Percentiles rank a stretch among this genome's conserved stretches.
Evolutionary conservation across 2,113 vertebrate species (phyloP).

Genomic region (Coptodon bakossiorum): DNA sequence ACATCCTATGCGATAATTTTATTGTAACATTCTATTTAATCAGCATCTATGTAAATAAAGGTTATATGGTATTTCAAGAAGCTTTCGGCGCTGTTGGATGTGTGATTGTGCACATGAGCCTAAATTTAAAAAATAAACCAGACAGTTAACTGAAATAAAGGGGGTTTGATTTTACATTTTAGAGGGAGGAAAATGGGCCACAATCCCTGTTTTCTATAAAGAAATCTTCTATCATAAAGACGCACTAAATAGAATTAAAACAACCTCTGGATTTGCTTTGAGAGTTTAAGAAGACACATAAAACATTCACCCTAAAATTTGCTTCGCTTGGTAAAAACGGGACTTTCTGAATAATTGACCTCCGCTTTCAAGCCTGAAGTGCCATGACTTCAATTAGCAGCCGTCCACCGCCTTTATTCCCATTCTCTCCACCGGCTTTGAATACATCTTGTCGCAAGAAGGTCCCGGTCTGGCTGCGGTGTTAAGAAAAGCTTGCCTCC

Average conservation of each 20-base stretch:
- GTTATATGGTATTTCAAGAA: slow-evolving; percentile 74
- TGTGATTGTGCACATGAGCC: neutral
- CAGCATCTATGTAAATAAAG: slow-evolving; percentile 82
- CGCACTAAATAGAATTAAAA: neutral
- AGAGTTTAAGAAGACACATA: neutral
- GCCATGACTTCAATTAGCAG: slow-evolving; percentile 70
- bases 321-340: slow-evolving; percentile 8
- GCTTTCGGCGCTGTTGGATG: slow-evolving; percentile 21
- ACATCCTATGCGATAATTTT: slow-evolving; percentile 74
- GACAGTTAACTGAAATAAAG: neutral
- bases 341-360: slow-evolving; percentile 32
- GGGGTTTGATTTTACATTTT: neutral
- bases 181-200: neutral
- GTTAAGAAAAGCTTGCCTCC: slow-evolving; percentile 42
- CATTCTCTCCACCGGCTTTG: slow-evolving; percentile 24
- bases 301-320: neutral
- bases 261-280: neutral
- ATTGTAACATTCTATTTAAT: slow-evolving; percentile 83
- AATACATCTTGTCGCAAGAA: slow-evolving; percentile 68
- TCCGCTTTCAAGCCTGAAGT: slow-evolving; percentile 46
- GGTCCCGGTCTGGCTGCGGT: slow-evolving; percentile 43
- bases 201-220: neutral
- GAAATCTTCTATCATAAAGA: neutral
- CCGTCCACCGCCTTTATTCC: slow-evolving; percentile 43
- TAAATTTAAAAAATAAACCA: neutral